These are phyloP conservation scores for Diplazon laetatorius DNA, from an alignment of 2,888 invertebrate genomes.

Conservation along the genomic window DNA sequence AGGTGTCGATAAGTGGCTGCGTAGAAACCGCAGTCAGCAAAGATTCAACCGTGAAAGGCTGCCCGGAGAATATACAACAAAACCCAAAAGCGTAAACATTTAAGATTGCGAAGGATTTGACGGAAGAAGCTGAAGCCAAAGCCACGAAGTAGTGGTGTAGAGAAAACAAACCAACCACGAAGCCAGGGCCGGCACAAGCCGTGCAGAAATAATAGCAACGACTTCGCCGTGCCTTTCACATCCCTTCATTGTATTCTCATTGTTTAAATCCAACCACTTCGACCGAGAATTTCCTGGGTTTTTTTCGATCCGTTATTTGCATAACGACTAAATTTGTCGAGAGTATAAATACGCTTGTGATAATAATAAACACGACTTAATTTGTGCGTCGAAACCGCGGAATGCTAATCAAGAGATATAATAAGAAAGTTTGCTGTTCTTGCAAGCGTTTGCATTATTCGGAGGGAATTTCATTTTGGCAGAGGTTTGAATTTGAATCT, in stretches of 20 bases:
- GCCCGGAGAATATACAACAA: constrained; percentile 18
- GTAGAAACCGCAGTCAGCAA: constrained; percentile 23
- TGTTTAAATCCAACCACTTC: constrained; percentile 15
- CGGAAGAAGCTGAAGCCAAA: constrained; percentile 35
- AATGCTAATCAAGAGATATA: constrained; percentile 1
- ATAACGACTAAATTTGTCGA: constrained; percentile 17
- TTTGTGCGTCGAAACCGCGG: neutral
- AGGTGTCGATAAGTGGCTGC: constrained; percentile 6
- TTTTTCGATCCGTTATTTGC: constrained; percentile 31
- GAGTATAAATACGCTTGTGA: constrained; percentile 17
- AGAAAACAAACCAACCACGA: constrained; percentile 52
- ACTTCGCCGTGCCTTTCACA: constrained; percentile 21
- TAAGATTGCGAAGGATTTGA: constrained; percentile 60
- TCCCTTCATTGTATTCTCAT: constrained; percentile 30
- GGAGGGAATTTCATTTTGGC: neutral
- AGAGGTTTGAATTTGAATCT: neutral
- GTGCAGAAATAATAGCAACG: constrained; percentile 56
- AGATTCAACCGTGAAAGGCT: constrained; percentile 4
- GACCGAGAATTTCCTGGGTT: constrained; percentile 18
- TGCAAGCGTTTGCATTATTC: neutral
- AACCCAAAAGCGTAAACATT: constrained; percentile 55
- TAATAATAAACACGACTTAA: neutral
- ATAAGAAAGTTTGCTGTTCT: neutral
- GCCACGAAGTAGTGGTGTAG: constrained; percentile 43
- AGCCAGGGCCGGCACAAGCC: constrained; percentile 48